Conservation (phyloP, 2,113 vertebrate genomes). For the Dolichotis patagonum region DNA sequence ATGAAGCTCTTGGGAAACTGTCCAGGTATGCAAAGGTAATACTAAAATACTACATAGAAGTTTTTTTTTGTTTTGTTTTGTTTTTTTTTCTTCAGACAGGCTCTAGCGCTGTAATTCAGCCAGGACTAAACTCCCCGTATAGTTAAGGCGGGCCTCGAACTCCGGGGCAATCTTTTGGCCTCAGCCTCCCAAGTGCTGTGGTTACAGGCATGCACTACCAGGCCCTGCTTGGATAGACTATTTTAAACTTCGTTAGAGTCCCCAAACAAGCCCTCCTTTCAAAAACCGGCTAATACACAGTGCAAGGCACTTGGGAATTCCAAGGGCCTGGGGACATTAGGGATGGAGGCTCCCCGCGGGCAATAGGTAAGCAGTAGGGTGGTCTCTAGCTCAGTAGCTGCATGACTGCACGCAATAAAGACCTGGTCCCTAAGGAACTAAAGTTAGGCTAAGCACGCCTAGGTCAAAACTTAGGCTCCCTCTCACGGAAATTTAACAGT, state of each 20-base stretch:
- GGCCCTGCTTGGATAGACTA: not conserved
- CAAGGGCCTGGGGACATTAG: fast-evolving
- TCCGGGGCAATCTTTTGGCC: not conserved
- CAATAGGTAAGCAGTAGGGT: not conserved
- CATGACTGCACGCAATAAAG: not conserved
- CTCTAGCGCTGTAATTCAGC: not conserved
- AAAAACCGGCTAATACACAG: not conserved
- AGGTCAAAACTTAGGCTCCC: too few relatives aligned
- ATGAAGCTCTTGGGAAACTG: not conserved
- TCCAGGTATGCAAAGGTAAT: not conserved
- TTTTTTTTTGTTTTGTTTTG: not conserved
- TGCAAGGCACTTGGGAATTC: not conserved
- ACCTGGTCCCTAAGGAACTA: not conserved
- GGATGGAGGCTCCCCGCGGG: not conserved
- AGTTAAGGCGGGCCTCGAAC: not conserved
- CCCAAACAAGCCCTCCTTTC: not conserved
- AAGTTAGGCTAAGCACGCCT: not conserved
- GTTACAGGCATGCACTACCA: not conserved
- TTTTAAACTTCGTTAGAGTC: not conserved
- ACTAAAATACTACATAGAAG: not conserved
- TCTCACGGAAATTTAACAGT: not conserved
- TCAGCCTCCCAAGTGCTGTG: not conserved
- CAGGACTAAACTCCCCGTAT: not conserved
- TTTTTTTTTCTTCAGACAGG: not conserved
- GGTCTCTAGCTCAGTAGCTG: not conserved